phyloP scores from a whole-genome alignment of 2,888 invertebrate species.

The Pomacea canaliculata region DNA sequence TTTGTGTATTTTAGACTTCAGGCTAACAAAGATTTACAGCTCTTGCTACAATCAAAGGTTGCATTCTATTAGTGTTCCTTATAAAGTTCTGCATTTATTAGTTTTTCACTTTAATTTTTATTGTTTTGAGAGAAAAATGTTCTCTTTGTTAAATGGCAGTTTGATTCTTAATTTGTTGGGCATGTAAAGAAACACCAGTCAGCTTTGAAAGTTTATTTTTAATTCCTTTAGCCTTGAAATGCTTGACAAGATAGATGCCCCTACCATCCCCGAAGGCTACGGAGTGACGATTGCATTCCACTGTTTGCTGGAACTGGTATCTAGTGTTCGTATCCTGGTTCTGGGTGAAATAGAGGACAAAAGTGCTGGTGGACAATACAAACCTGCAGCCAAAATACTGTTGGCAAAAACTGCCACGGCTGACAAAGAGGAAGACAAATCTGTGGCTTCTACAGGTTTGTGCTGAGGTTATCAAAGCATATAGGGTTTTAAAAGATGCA shows the following conservation, averaged over 20 bases:
- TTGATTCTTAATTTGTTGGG: not conserved
- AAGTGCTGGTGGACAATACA: not conserved
- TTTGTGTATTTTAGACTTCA: not conserved
- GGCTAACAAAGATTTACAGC: not conserved
- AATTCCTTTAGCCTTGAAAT: constrained; percentile 81
- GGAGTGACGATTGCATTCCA: constrained; percentile 96
- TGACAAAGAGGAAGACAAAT: constrained; percentile 1
- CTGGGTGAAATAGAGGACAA: constrained; percentile 71
- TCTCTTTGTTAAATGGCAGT: not conserved
- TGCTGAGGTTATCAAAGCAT: no score
- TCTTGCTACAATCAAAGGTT: no score
- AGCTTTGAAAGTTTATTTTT: no score
- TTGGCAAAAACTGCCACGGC: not conserved
- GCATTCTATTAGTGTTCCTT: no score
- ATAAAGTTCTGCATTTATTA: no score
- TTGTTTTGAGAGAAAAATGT: not conserved
- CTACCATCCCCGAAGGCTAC: constrained; percentile 94
- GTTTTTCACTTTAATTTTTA: not conserved
- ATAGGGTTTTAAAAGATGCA: no score
- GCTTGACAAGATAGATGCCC: constrained; percentile 95
- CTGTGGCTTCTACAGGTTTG: no score
- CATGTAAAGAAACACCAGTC: not conserved
- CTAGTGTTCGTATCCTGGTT: constrained; percentile 73
- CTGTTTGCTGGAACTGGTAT: constrained; percentile 90
- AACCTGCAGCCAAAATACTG: not conserved